Evolutionary conservation across 2,113 vertebrate genomes (phyloP), one percentile per base, ranked within the genome.

Genomic region (Hydropotes inermis): DNA sequence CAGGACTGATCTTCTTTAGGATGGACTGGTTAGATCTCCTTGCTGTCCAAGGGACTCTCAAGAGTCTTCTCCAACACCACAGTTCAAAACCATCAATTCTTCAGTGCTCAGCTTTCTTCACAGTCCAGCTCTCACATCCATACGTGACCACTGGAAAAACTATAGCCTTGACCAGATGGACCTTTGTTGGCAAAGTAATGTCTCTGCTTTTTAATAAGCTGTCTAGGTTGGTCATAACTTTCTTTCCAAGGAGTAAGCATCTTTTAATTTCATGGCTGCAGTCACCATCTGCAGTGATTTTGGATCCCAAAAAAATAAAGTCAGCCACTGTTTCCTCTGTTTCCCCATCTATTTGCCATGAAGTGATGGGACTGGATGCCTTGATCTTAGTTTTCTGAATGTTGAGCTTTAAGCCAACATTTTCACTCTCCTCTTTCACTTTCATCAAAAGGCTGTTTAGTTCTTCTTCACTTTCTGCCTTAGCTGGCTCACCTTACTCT

Each of bases 201-300:
- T 36, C n/a, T 70, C n/a, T 70, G 64, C n/a, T 23, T 36, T 70
- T 36, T 11, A 70, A 70, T 70, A 70, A 21, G 1, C 4, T 23
- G 2, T 36, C 9, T 36, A 36, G 4, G 19, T 36, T 70, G 2
- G n/a, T 70, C 64, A 70, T 36, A 70, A 21, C 33, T 70, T 70
- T 36, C n/a, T n/a, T 70, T 6, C 0, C n/a, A 70, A 70, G 9
- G 64, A 70, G 64, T 5, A 36, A 67, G 64, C 0, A 0, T 36
- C n/a, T 70, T 70, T 70, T 23, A 23, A 23, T 70, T 70, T 36
- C 19, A 70, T 70, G 64, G n/a, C n/a, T 70, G n/a, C 64, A 70
- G 0, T 70, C n/a, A 36, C n/a, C 19, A 70, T 70, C n/a, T 70
- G 9, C 9, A 36, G 64, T 21, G 17, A 67, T 67, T 36, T 67